Percentiles rank a stretch among this genome's conserved stretches.
Evolutionary conservation across 2,888 invertebrate species (phyloP).

Genomic region (Dryadula phaetusa): DNA sequence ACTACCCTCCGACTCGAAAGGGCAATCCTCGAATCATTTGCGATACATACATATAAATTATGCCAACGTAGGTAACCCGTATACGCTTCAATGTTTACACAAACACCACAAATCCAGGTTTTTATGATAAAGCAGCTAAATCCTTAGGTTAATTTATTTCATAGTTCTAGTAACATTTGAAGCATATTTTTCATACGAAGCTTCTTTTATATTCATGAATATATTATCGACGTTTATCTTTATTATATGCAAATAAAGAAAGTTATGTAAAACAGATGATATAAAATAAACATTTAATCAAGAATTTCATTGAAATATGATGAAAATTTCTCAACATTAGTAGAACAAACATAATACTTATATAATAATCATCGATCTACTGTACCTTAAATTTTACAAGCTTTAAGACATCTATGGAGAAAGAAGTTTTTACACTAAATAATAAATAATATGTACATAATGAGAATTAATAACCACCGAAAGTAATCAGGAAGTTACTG

Average conservation of each 20-base stretch:
- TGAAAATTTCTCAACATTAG: neutral
- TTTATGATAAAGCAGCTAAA: neutral
- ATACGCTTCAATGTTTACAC: constrained; percentile 4
- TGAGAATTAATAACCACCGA: constrained; percentile 13
- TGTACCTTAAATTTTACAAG: too few relatives aligned
- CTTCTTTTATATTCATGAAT: too few relatives aligned
- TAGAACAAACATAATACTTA: neutral
- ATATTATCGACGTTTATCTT: neutral
- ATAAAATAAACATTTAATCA: neutral
- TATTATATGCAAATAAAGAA: neutral
- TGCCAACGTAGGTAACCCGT: constrained; percentile 2
- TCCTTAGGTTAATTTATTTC: neutral
- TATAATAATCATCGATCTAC: too few relatives aligned
- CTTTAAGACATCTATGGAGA: too few relatives aligned
- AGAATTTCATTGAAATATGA: neutral
- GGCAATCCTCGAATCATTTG: neutral
- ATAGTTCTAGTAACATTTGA: neutral
- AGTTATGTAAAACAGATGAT: neutral
- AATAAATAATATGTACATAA: constrained; percentile 1
- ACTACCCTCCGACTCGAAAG: neutral
- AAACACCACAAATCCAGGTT: neutral
- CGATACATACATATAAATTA: neutral
- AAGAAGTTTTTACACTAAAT: neutral
- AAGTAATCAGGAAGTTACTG: constrained; percentile 19
- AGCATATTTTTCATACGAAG: neutral